Percentiles rank a stretch among this genome's conserved stretches.
Evolutionary conservation across 2,888 invertebrate genomes (phyloP).

Genomic region (Bombylius discolor): DNA sequence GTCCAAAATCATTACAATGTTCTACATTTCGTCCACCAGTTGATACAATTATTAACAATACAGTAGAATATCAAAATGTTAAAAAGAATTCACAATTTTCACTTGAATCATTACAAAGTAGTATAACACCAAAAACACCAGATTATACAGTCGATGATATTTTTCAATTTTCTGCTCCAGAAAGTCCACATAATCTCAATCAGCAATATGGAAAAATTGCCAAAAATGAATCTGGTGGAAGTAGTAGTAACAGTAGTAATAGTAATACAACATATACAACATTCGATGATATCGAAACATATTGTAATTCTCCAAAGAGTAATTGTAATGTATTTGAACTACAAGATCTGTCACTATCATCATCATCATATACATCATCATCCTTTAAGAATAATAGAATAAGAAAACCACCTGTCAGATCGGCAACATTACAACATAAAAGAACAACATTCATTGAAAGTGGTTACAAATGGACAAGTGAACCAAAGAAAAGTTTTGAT

Average conservation of each 20-base stretch:
- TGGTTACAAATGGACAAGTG: slow-evolving; percentile 6
- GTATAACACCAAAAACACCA: slow-evolving; percentile 32
- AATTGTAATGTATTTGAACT: slow-evolving; percentile 23
- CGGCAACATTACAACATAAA: slow-evolving; percentile 11
- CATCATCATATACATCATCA: not conserved
- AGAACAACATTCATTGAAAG: slow-evolving; percentile 4
- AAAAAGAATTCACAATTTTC: slow-evolving; percentile 34
- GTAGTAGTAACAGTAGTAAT: not conserved
- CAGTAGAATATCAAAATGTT: slow-evolving; percentile 26
- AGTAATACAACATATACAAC: too few relatives aligned
- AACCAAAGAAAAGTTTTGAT: slow-evolving; percentile 18
- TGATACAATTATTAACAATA: slow-evolving; percentile 16
- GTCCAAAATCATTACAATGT: slow-evolving; percentile 15
- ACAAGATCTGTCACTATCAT: slow-evolving; percentile 22
- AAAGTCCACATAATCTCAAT: slow-evolving; percentile 27
- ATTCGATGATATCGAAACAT: too few relatives aligned
- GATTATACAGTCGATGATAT: slow-evolving; percentile 25
- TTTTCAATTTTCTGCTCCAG: slow-evolving; percentile 32
- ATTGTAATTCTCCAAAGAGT: not conserved
- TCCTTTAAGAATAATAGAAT: slow-evolving; percentile 1
- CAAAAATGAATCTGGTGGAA: not conserved
- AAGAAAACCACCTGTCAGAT: slow-evolving; percentile 12
- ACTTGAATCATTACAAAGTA: slow-evolving; percentile 33
- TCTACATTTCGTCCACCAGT: slow-evolving; percentile 29
- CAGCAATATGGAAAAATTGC: not conserved